These are phyloP conservation scores for Australoheros scitulus DNA, from an alignment of 2,113 vertebrate species.

Conservation along the genomic window DNA sequence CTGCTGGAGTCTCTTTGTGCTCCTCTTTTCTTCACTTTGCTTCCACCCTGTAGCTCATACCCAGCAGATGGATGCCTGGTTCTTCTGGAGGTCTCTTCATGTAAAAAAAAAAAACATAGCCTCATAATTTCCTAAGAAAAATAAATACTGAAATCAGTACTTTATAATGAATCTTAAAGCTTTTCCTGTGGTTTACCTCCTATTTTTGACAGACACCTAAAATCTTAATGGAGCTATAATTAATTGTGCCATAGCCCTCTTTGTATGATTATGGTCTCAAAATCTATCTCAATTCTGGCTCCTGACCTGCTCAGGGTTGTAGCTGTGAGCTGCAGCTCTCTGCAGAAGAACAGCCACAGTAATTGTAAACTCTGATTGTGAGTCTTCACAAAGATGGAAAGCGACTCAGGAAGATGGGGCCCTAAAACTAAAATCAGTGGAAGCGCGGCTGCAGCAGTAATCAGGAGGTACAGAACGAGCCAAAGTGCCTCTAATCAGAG, in stretches of 20 bases:
- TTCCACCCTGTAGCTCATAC: neutral
- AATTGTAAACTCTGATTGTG: neutral
- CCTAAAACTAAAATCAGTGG: neutral
- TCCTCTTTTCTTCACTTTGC: neutral
- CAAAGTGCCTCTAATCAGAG: conserved; percentile 1
- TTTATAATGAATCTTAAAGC: neutral
- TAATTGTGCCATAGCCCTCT: neutral
- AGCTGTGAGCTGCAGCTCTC: neutral
- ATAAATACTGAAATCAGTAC: neutral
- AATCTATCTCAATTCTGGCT: neutral
- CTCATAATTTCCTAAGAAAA: neutral
- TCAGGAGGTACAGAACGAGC: neutral
- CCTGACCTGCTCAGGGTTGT: neutral
- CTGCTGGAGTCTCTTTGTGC: no score
- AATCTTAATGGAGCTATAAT: neutral
- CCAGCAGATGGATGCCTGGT: neutral
- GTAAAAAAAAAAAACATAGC: neutral
- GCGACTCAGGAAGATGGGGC: neutral
- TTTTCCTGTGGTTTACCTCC: neutral
- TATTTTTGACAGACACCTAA: neutral
- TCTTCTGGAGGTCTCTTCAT: neutral
- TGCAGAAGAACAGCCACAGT: neutral
- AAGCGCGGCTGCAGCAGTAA: neutral
- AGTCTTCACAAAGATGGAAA: conserved; percentile 1
- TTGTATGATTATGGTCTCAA: neutral